Base-by-base conservation (phyloP, 2,888 invertebrate genomes). In the Xestia c-nigrum region DNA sequence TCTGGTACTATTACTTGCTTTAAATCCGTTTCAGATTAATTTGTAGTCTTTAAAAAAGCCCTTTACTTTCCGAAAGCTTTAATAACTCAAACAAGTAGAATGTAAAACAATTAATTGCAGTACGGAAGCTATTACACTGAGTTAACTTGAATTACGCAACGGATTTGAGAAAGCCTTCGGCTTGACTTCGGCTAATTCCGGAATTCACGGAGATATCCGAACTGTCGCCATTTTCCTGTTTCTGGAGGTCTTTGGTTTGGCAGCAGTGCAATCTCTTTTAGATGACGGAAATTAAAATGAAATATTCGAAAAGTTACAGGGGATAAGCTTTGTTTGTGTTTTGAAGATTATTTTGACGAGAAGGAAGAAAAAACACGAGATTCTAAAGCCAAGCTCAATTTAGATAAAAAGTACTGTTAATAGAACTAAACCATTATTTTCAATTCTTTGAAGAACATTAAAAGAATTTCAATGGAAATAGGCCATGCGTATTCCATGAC, bases 121-220 rank as follows among this genome's bases (percentile, higher is more conserved):
- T 73, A 79, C 72, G 85, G 74, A 72, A 82, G 69, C 72, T 74
- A 71, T 78, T 73, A 76, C n/a, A 68, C 31, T 52, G 38, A 70
- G 78, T 82, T 75, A 67, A 70, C 40, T 80, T 71, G 61, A 79
- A 68, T 81, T 76, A 81, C 78, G 78, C 59, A 87, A 85, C 74
- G 57, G 75, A 75, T 86, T 85, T 77, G 66, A 75, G 82, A 84
- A 80, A 84, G 82, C 84, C 67, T 86, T 85, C 7, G 31, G 55
- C 73, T 40, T 24, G 46, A 31, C 52, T 59, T 72, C 83, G 76
- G 76, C 21, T 57, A 21, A 72, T 72, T 83, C 76, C 88, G 88
- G 85, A 69, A 74, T 74, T 47, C 57, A 46, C 76, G 80, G 68
- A 74, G 73, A 75, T 80, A 72, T 3, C 57, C 83, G 65, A 85